A percentile compares a stretch with the other conserved stretches of the same genome.
phyloP scores from a whole-genome alignment of 2,113 vertebrate genomes.

The Oxyruncus cristatus region DNA sequence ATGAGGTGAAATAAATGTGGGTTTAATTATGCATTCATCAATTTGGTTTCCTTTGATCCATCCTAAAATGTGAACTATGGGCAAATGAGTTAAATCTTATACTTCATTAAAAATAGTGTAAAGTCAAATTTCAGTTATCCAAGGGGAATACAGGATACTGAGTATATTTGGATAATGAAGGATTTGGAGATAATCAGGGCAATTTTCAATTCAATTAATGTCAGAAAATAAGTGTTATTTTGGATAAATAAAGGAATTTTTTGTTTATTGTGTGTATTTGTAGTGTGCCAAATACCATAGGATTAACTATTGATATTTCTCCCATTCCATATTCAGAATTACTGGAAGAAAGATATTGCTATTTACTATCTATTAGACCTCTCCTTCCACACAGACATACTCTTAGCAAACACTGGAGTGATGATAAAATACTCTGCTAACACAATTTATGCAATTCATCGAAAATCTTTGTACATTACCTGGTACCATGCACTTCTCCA shows the following conservation, averaged over 20 bases:
- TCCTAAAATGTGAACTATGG: constrained; percentile 16
- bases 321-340: background rate
- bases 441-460: background rate
- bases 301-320: background rate
- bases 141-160: background rate
- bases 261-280: background rate
- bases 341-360: background rate
- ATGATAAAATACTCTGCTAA: background rate
- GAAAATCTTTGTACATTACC: background rate
- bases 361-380: background rate
- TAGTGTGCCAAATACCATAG: background rate
- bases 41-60: constrained; percentile 41
- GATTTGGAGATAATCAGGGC: constrained; percentile 13
- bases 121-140: constrained; percentile 40
- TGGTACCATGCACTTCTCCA: background rate
- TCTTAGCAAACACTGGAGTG: background rate
- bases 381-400: background rate
- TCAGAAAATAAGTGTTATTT: constrained; percentile 1
- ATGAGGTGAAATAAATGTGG: constrained; percentile 19
- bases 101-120: constrained; percentile 35
- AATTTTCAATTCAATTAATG: constrained; percentile 16
- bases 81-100: constrained; percentile 30
- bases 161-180: background rate
- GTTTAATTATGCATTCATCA: constrained; percentile 52
- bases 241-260: background rate